Conservation (phyloP, 2,113 vertebrate genomes). For the Plectropomus leopardus region DNA sequence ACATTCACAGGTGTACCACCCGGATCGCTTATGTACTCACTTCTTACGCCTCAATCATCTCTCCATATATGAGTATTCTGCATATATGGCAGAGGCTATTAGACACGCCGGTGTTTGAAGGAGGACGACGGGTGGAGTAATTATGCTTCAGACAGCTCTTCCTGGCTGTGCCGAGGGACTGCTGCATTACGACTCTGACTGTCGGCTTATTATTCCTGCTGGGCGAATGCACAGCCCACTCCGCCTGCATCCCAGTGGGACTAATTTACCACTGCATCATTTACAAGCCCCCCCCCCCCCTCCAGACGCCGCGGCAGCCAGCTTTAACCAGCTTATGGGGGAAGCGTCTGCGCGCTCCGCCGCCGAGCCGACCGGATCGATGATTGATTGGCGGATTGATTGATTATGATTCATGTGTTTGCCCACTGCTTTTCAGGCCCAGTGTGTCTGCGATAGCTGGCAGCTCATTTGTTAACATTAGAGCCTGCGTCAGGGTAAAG, state of each 20-base stretch:
- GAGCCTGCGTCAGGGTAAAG: conserved; percentile 19
- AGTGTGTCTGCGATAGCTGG: conserved; percentile 41
- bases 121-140: conserved; percentile 45
- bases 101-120: conserved; percentile 20
- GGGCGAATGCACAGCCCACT: conserved; percentile 41
- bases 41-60: conserved; percentile 23
- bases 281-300: conserved; percentile 46
- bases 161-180: not conserved
- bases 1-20: not conserved
- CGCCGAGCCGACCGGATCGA: conserved; percentile 19
- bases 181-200: conserved; percentile 58
- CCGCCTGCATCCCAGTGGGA: conserved; percentile 56
- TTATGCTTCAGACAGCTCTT: conserved; percentile 35
- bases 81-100: conserved; percentile 23
- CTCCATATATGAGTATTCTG: conserved; percentile 1
- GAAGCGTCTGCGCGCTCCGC: conserved; percentile 15
- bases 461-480: conserved; percentile 79
- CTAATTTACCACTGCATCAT: conserved; percentile 69
- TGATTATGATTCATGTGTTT: conserved; percentile 73
- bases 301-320: not conserved
- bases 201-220: conserved; percentile 62
- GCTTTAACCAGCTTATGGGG: conserved; percentile 20
- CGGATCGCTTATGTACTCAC: not conserved
- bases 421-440: conserved; percentile 39
- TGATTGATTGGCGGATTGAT: conserved; percentile 74